phyloP scores from a whole-genome alignment of 2,888 invertebrate genomes.

The Sthenelais limicola region DNA sequence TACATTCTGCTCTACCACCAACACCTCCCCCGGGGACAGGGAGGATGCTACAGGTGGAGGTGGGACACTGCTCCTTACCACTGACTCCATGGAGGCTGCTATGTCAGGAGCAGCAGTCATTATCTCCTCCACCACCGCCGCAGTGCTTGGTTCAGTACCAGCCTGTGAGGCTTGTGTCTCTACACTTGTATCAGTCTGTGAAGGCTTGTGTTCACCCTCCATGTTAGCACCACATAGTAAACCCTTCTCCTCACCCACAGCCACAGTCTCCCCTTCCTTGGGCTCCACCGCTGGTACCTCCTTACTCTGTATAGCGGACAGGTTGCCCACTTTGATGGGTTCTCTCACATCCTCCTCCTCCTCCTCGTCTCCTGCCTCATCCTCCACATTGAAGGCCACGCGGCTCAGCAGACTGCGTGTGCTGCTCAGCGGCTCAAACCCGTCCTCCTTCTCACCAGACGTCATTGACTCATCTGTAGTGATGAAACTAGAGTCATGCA shows the following conservation, averaged over 20 bases:
- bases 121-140: too few species aligned
- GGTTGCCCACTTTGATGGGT: conserved; percentile 3
- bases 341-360: conserved; percentile 33
- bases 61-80: conserved; percentile 13
- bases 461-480: not conserved
- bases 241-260: too few species aligned
- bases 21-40: not conserved
- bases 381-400: conserved; percentile 16
- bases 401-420: conserved; percentile 22
- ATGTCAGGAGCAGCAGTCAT: not conserved
- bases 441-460: not conserved
- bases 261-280: too few species aligned
- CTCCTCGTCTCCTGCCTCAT: conserved; percentile 27
- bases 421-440: conserved; percentile 16
- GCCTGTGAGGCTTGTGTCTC: too few species aligned
- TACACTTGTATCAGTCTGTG: too few species aligned
- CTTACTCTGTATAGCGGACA: too few species aligned
- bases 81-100: not conserved
- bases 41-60: not conserved
- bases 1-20: not conserved
- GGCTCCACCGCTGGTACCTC: too few species aligned
- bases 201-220: too few species aligned
- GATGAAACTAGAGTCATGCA: too few species aligned
- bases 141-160: too few species aligned
- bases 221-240: too few species aligned